Evolutionary conservation across 2,888 invertebrate species (phyloP), one percentile per base, ranked within the genome.

Genomic region (Serrognathus titanus): DNA sequence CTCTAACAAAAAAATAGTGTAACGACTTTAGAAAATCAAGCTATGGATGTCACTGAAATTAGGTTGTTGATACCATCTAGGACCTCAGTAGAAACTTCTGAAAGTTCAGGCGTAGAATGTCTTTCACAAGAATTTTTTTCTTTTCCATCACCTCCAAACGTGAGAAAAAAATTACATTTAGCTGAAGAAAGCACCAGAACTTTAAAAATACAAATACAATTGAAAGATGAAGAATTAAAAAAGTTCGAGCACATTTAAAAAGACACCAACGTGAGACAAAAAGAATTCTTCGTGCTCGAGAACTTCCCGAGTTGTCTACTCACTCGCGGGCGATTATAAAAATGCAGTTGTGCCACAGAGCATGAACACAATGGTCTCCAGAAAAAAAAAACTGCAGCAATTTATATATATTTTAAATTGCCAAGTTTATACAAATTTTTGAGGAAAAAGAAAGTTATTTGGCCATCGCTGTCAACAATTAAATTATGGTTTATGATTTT

Each of bases 371-470:
- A 6, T 52, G 45, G 43, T 13, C 36, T 35, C n/a, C 40, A 3
- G 52, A 46, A 9, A 47, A 55, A 38, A 55, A 55, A 51, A 12
- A n/a, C n/a, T 20, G 16, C 20, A 8, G 36, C 51, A 31, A 12
- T 55, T 2, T 35, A 38, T 2, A 12, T 55, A 12, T 55, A 12
- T 55, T 55, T 51, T 46, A 55, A 55, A 24, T 55, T 39, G n/a
- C 51, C 47, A 16, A 5, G 31, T 37, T 45, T 24, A 20, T 55
- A 51, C 35, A 50, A 51, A 31, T 50, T 11, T 45, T 10, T 51
- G n/a, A 12, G 51, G 16, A 36, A 16, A 9, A 46, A 51, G 16
- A 46, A 47, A 12, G 13, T 51, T 7, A 12, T 51, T 2, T 55
- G 51, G 16, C 55, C 55, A 2, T 48, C 36, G 16, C 48, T 46